Percentiles rank a stretch among this genome's conserved stretches.
Evolutionary conservation across 2,797 vertebrate species (phyloP).

Genomic region (Schizothorax lantsangensis): DNA sequence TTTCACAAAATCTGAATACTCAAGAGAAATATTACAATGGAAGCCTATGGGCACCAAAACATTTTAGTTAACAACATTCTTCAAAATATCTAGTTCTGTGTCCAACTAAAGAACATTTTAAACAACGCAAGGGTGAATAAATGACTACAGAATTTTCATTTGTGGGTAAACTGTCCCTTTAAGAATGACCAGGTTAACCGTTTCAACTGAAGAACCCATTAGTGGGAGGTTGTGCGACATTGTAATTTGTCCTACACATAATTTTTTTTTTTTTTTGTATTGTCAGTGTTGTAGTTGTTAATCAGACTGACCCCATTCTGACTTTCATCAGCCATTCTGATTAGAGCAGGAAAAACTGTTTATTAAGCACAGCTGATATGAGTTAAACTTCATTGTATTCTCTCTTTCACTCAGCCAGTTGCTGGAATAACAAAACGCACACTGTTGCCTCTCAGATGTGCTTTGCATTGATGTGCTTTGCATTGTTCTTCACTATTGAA

Average conservation of each 20-base stretch:
- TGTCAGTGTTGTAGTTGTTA: slow-evolving; percentile 16
- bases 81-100: not conserved
- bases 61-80: not conserved
- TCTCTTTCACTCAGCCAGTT: slow-evolving; percentile 21
- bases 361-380: slow-evolving; percentile 47
- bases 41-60: not conserved
- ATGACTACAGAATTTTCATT: not conserved
- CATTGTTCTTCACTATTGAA: slow-evolving; percentile 11
- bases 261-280: slow-evolving; percentile 31
- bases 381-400: slow-evolving; percentile 27
- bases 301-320: slow-evolving; percentile 45
- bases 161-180: not conserved
- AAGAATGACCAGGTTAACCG: not conserved
- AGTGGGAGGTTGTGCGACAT: not conserved
- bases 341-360: slow-evolving; percentile 42
- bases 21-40: not conserved
- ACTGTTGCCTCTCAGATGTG: not conserved
- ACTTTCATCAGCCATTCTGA: slow-evolving; percentile 35
- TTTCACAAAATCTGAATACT: not conserved
- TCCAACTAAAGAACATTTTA: not conserved
- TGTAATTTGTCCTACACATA: slow-evolving; percentile 1
- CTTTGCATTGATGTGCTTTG: slow-evolving; percentile 29
- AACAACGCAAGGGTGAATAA: not conserved
- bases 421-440: slow-evolving; percentile 31
- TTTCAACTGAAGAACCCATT: not conserved